Evolutionary conservation across 2,113 vertebrate species (phyloP).

Genomic region (Notothenia rossii): DNA sequence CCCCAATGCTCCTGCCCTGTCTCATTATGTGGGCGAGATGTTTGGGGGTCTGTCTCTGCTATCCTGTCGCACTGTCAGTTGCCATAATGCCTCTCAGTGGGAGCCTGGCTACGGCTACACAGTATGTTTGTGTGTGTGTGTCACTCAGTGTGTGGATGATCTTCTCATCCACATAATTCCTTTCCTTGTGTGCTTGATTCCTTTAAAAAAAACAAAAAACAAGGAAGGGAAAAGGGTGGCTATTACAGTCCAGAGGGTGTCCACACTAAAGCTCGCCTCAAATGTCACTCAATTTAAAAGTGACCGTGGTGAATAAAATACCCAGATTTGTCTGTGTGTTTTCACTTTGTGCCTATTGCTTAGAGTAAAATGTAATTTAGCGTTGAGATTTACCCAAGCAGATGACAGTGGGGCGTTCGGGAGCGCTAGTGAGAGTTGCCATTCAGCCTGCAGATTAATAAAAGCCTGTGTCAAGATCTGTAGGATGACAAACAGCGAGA

Average conservation of each 20-base stretch:
- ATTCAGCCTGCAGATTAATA: conserved; percentile 75
- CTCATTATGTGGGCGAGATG: conserved; percentile 82
- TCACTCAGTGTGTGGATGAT: conserved; percentile 38
- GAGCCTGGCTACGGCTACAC: conserved; percentile 52
- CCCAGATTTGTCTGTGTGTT: conserved; percentile 63
- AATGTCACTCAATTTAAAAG: conserved; percentile 75
- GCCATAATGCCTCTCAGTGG: conserved; percentile 77
- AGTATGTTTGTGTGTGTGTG: conserved; percentile 62
- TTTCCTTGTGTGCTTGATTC: conserved; percentile 51
- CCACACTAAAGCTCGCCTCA: conserved; percentile 64
- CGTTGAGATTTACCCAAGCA: conserved; percentile 71
- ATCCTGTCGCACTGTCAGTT: conserved; percentile 76
- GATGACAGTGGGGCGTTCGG: conserved; percentile 70
- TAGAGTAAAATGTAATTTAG: conserved; percentile 79
- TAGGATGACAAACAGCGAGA: conserved; percentile 72
- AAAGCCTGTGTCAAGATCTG: conserved; percentile 69
- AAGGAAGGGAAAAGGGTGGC: conserved; percentile 37
- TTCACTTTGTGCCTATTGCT: conserved; percentile 69
- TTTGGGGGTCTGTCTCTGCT: conserved; percentile 77
- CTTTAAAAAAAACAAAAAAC: conserved; percentile 47
- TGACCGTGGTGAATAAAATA: conserved; percentile 58
- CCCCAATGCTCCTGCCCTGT: conserved; percentile 70
- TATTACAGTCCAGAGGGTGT: conserved; percentile 63
- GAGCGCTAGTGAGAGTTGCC: conserved; percentile 58
- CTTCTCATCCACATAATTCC: conserved; percentile 48